phyloP scores from a whole-genome alignment of 2,797 vertebrate genomes.

The Acanthurus tractus region DNA sequence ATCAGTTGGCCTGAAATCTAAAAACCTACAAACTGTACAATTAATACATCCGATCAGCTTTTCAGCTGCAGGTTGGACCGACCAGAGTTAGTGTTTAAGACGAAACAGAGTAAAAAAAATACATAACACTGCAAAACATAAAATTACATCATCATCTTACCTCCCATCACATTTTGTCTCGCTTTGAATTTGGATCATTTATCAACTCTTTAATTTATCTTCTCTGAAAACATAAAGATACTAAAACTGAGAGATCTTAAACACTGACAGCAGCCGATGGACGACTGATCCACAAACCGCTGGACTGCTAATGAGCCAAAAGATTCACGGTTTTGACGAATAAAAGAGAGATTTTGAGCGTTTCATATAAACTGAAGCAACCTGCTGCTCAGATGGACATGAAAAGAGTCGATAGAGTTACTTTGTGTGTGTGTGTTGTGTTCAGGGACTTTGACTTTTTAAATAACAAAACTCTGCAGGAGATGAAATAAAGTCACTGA shows the following conservation, averaged over 20 bases:
- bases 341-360: too few species aligned
- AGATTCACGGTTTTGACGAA: too few species aligned
- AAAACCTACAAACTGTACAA: too few species aligned
- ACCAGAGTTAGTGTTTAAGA: too few species aligned
- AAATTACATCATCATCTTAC: neutral
- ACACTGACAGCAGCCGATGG: neutral
- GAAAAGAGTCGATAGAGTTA: neutral
- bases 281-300: neutral
- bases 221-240: neutral
- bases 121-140: neutral
- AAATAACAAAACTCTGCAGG: conserved; percentile 34
- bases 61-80: neutral
- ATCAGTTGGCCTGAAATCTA: too few species aligned
- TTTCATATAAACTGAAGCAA: neutral
- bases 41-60: too few species aligned
- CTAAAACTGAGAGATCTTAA: neutral
- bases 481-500: conserved; percentile 30
- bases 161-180: neutral
- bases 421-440: neutral
- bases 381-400: neutral
- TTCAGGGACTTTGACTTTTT: conserved; percentile 13
- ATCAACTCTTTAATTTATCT: too few species aligned
- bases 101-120: too few species aligned
- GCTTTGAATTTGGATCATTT: neutral
- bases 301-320: too few species aligned